A percentile compares a stretch with the other conserved stretches of the same genome.
These are phyloP conservation scores for Thymelicus sylvestris DNA, from an alignment of 2,888 invertebrate species.

Conservation along the genomic window DNA sequence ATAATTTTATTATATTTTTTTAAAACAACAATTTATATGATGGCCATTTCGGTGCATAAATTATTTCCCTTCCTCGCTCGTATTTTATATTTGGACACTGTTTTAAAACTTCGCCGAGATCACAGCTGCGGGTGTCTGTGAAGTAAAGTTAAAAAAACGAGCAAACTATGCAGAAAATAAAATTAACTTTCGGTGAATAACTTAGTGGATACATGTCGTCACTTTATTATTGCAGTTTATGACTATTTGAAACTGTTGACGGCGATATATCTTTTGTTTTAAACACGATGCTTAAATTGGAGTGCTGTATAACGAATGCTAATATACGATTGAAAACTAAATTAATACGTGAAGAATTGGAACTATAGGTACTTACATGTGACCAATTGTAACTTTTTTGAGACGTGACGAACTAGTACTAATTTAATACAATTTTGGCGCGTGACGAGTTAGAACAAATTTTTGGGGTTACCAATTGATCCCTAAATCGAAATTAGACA, in stretches of 20 bases:
- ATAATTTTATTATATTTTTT: neutral
- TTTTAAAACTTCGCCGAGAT: conserved; percentile 30
- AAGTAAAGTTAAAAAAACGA: conserved; percentile 23
- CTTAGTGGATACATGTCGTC: conserved; percentile 4
- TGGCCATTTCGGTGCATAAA: conserved; percentile 25
- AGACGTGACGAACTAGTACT: too few species aligned
- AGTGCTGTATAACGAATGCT: too few species aligned
- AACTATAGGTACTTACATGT: too few species aligned
- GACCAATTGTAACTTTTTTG: too few species aligned
- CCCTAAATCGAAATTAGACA: too few species aligned
- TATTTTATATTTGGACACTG: conserved; percentile 35
- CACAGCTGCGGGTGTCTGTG: conserved; percentile 32
- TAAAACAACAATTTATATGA: conserved; percentile 6
- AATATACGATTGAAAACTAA: too few species aligned
- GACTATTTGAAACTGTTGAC: neutral
- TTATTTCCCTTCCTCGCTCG: conserved; percentile 16
- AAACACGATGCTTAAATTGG: too few species aligned
- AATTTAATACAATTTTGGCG: too few species aligned
- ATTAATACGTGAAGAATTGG: too few species aligned
- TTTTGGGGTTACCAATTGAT: too few species aligned
- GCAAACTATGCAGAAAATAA: conserved; percentile 23
- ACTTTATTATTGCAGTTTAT: conserved; percentile 5
- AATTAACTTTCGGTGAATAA: conserved; percentile 22
- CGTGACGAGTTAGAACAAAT: too few species aligned
- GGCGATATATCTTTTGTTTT: neutral